phyloP scores from a whole-genome alignment of 2,797 vertebrate genomes.

The Neoniphon sammara region DNA sequence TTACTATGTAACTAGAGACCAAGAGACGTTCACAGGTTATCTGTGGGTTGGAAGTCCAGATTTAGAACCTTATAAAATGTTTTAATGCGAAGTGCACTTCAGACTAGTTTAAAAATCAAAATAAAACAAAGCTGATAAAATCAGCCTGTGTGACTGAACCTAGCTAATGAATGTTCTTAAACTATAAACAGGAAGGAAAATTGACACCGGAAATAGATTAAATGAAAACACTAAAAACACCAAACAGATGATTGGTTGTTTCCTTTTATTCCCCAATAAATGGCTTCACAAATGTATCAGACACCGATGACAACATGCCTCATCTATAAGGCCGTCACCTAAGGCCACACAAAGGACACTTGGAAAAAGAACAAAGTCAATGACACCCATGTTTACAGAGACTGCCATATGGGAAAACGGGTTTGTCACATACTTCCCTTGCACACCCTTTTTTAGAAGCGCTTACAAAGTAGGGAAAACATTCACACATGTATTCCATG shows the following conservation, averaged over 20 bases:
- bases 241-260: conserved; percentile 32
- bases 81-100: too few species aligned
- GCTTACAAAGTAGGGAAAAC: conserved; percentile 32
- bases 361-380: conserved; percentile 62
- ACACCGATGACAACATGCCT: conserved; percentile 60
- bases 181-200: too few species aligned
- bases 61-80: too few species aligned
- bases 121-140: too few species aligned
- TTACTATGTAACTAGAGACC: neutral
- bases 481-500: conserved; percentile 23
- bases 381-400: conserved; percentile 46
- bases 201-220: too few species aligned
- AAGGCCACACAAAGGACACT: conserved; percentile 82
- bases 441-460: conserved; percentile 13
- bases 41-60: too few species aligned
- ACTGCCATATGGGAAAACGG: conserved; percentile 8
- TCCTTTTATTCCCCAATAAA: conserved; percentile 80
- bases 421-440: conserved; percentile 13
- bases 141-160: too few species aligned
- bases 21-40: neutral
- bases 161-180: too few species aligned
- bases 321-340: conserved; percentile 37
- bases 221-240: conserved; percentile 18
- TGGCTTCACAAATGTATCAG: conserved; percentile 76
- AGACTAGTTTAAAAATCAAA: too few species aligned